Base-by-base conservation (phyloP, 2,797 vertebrate genomes). In the Heterohyrax brucei region DNA sequence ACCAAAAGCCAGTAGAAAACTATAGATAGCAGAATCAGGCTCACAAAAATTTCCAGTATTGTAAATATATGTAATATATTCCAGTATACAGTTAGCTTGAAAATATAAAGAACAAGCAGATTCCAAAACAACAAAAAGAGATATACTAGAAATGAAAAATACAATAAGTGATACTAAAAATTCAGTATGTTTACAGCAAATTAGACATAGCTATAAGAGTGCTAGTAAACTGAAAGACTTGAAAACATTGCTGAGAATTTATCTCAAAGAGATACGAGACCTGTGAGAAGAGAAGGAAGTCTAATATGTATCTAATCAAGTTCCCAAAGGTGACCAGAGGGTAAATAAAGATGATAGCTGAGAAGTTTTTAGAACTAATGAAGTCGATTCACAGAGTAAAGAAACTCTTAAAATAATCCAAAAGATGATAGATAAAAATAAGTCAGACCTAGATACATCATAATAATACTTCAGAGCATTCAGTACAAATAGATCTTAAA, bases 1-100 rank as follows among this genome's bases (percentile, higher is more conserved):
- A 87, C 59, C 26, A 39, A 92, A 93, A 96, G 18, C 70, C 92
- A 46, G 16, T 85, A 76, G 79, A 95, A 95, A 96, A 39, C 12
- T 79, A 78, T 53, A 94, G 12, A 79, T 1, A 87, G 33, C 2
- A 79, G 26, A 80, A 59, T 89, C 50, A 96, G 80, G 75, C 6
- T 21, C 76, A 91, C 26, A 72, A 22, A 93, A 59, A 83, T 24
- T 77, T 68, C 16, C 48, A 14, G 61, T 85, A 85, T 91, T 85
- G 83, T 95, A 87, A 61, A 10, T 75, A n/a, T 89, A 66, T 96
- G 4, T 78, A 53, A n/a, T n/a, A 18, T 84, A 93, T 73, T 91
- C 87, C 8, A 81, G 83, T 59, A 92, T 84, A 79, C 39, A 9
- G 64, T 82, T 78, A 13, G 1, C 33, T 87, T 82, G 19, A 89